Evolutionary conservation across 1,140 invertebrate genomes (phyloP), one percentile per base, ranked within the genome.

Genomic region (Himalopsyche phryganea): DNA sequence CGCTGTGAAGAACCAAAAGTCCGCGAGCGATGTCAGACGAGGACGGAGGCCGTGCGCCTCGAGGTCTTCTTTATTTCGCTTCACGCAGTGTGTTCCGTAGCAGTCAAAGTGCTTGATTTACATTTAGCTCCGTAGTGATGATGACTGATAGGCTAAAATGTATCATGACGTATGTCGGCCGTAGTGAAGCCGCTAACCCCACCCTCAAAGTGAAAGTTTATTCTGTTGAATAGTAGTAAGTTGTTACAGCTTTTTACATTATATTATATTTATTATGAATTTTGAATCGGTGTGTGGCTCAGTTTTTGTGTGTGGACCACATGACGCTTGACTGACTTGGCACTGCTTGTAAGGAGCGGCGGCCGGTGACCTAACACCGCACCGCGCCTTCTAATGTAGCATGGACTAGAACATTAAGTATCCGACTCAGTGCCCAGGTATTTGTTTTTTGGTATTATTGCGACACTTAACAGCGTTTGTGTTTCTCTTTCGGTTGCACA

Each of bases 391-490:
- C 61, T 63, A 63, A 63, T 63, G 58, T 63, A 63, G 61, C 61
- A 63, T 63, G 61, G 61, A 63, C 58, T 63, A 63, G 61, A 63
- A 63, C 58, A 42, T 53, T 63, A 63, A 63, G 57, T 62, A 62
- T 57, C 51, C 60, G 51, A 63, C 61, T 60, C 57, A 52, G 53
- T 63, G 61, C 61, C 58, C 61, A 63, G 61, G 61, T 63, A 63
- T 63, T 63, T 63, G 61, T 63, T 63, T 63, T 59, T 63, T 63
- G 23, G 61, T 63, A 63, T 48, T 63, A 28, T 48, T 53, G 61
- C 61, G 35, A 63, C 48, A 50, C 45, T 46, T 58, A 45, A 45
- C 28, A 40, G 32, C 45, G 14, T 46, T 17, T 28, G 46, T 28
- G 38, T 58, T 61, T 53, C 49, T 46, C 28, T 47, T 50, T 58